A percentile compares a stretch with the other conserved stretches of the same genome.
phyloP scores from a whole-genome alignment of 1,140 invertebrate species.

The Leptinotarsa lineolata region DNA sequence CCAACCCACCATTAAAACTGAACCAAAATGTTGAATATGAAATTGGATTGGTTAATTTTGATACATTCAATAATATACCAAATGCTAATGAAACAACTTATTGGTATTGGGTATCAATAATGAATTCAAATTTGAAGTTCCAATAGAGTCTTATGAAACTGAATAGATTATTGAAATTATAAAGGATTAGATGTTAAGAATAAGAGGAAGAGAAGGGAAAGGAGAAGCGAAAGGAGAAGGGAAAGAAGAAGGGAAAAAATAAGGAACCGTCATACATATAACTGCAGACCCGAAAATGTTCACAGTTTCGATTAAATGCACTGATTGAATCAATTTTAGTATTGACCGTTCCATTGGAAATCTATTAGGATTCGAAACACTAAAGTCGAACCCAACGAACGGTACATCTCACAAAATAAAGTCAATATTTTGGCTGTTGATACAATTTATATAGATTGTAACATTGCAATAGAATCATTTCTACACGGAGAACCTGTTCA shows the following conservation, averaged over 20 bases:
- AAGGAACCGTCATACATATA: constrained; percentile 3
- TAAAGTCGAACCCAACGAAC: neutral
- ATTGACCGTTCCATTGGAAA: neutral
- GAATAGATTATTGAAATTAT: constrained; percentile 1
- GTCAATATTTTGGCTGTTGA: neutral
- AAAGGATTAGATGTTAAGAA: constrained; percentile 8
- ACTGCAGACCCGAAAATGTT: neutral
- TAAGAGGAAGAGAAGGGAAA: too few species aligned
- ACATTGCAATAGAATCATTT: neutral
- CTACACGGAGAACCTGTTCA: constrained; percentile 2
- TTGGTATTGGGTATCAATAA: constrained; percentile 5
- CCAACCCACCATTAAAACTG: constrained; percentile 7
- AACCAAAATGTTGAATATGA: constrained; percentile 27
- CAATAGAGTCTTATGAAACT: constrained; percentile 19
- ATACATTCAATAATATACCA: constrained; percentile 29
- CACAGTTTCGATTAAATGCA: neutral
- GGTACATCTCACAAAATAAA: neutral
- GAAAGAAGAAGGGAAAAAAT: too few species aligned
- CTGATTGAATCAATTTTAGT: constrained; percentile 11
- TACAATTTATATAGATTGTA: constrained; percentile 11
- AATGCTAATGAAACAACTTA: constrained; percentile 23
- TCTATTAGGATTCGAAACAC: neutral
- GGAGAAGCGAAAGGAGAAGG: too few species aligned
- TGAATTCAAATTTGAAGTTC: constrained; percentile 14
- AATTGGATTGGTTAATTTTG: constrained; percentile 31